Evolutionary conservation across 2,888 invertebrate genomes (phyloP), one percentile per base, ranked within the genome.

Genomic region (Meiosimyza platycephala): DNA sequence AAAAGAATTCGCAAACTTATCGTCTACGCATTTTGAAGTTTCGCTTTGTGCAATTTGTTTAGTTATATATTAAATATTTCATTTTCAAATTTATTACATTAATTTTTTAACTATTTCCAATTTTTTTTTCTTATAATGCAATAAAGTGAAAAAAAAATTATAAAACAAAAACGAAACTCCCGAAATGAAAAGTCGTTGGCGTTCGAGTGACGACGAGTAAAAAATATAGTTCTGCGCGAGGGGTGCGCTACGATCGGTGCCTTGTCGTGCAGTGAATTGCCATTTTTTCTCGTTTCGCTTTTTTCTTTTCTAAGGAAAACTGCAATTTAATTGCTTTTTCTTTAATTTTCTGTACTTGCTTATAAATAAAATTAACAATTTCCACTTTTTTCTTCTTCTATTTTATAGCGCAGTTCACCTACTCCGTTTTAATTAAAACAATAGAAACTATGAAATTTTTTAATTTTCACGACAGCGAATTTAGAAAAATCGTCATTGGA

Each of bases 171-270:
- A 70, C 51, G 70, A 62, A 62, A 70, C 52, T 70, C 40, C 9
- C 59, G 52, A 62, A 63, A 63, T 70, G 70, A 70, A 70, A 70
- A 70, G 70, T 70, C 70, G 62, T 70, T 70, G 70, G 70, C 52
- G 54, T 70, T 70, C 54, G 47, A 47, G 12, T 18, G 33, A 15
- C 62, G 40, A 48, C 47, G 51, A 28, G 51, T 40, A 51, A 51
- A 15, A 28, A 22, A 15, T 33, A 22, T 16, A 18, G 54, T 40
- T 51, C 69, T 28, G 47, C 18, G 15, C 28, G 15, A 62, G 40
- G 62, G 33, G 40, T 57, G 6, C 9, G 40, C 40, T 40, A 40
- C 40, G 63, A 15, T 54, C 63, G 62, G 62, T 50, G 60, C 54
- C 52, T 54, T 47, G 62, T 63, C 70, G 70, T 63, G 63, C 40